Conservation (phyloP, 2,888 invertebrate genomes). For the Adineta ricciae region DNA sequence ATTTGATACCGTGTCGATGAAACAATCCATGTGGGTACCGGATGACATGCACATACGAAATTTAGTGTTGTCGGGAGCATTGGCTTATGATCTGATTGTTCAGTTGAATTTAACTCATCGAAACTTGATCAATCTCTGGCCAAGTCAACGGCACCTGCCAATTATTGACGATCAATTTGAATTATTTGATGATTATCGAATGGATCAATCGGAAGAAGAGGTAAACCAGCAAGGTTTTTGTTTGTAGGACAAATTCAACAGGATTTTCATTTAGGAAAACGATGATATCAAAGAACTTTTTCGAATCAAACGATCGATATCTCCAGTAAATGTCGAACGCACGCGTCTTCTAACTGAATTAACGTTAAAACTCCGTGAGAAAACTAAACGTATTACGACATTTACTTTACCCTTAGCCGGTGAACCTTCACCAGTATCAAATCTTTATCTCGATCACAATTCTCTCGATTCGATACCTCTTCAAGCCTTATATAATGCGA, state of each 20-base stretch:
- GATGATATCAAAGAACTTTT: background rate
- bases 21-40: background rate
- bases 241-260: background rate
- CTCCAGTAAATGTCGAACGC: background rate
- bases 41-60: background rate
- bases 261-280: background rate
- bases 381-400: background rate
- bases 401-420: background rate
- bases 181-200: background rate
- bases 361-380: background rate
- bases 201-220: background rate
- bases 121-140: background rate
- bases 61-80: background rate
- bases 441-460: constrained; percentile 14
- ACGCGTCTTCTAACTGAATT: background rate
- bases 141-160: background rate
- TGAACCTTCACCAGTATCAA: background rate
- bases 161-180: background rate
- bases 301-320: background rate
- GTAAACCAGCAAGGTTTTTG: background rate
- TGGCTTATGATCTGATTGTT: background rate
- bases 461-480: background rate
- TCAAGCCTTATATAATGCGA: background rate
- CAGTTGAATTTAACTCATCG: constrained; percentile 12
- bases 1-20: background rate